Percentiles rank a stretch among this genome's conserved stretches.
phyloP scores from a whole-genome alignment of 1,140 invertebrate genomes.

The Brachionus paranguensis region DNA sequence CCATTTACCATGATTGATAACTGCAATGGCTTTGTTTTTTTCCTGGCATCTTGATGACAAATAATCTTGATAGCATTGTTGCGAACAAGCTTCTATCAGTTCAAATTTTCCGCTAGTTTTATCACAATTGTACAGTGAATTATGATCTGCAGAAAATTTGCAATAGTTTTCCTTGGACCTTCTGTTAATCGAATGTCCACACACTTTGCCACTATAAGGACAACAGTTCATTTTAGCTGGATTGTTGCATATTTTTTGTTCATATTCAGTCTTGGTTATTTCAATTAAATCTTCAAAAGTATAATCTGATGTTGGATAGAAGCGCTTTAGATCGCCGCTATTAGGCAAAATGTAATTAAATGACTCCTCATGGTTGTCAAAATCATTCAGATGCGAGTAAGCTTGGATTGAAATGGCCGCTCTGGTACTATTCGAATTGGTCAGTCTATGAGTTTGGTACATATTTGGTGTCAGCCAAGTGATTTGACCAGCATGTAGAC shows the following conservation, averaged over 20 bases:
- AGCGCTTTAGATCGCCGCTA: neutral
- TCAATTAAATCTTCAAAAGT: neutral
- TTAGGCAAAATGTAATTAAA: conserved; percentile 3
- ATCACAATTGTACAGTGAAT: neutral
- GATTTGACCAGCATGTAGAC: neutral
- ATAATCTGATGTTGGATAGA: conserved; percentile 3
- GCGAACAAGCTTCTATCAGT: neutral
- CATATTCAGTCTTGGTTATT: neutral
- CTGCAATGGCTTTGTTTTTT: neutral
- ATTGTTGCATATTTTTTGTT: neutral
- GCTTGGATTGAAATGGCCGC: conserved; percentile 20
- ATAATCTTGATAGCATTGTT: neutral
- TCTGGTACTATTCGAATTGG: neutral
- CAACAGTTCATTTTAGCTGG: neutral
- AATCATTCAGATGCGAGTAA: neutral
- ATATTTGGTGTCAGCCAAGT: neutral
- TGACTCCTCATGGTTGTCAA: neutral
- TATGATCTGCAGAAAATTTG: neutral
- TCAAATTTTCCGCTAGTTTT: neutral
- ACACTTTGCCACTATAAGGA: neutral
- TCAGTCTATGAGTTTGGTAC: conserved; percentile 12
- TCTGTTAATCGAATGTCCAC: neutral
- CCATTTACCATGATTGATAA: neutral
- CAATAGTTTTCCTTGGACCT: neutral
- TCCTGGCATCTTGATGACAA: neutral